Evolutionary conservation across 2,797 vertebrate species (phyloP).

Genomic region (Clangula hyemalis): DNA sequence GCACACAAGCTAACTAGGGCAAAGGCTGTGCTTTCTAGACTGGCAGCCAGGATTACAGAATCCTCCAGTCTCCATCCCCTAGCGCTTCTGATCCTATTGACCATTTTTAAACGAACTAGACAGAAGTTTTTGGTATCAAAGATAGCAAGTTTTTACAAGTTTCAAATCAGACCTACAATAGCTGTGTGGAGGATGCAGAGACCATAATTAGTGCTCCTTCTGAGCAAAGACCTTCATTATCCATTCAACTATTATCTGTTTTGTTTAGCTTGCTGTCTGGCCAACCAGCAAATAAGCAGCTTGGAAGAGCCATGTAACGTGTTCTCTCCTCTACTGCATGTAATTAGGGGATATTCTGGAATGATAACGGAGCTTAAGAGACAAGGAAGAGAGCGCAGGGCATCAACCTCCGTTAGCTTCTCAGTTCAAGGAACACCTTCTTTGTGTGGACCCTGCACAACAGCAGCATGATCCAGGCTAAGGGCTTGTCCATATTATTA

Average conservation of each 20-base stretch:
- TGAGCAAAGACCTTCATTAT: background rate
- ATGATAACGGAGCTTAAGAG: background rate
- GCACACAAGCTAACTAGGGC: background rate
- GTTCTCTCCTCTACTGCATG: background rate
- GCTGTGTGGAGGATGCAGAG: background rate
- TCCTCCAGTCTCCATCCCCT: background rate
- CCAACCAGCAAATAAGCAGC: background rate
- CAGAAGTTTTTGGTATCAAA: background rate
- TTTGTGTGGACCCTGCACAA: background rate
- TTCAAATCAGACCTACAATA: background rate
- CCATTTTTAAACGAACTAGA: background rate
- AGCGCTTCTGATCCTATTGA: background rate
- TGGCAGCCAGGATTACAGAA: background rate
- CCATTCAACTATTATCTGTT: slow-evolving; percentile 23
- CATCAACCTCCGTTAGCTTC: background rate
- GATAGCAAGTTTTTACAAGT: background rate
- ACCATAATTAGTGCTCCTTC: background rate
- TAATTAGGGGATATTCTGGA: slow-evolving; percentile 32
- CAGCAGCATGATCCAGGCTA: background rate
- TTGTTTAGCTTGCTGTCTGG: slow-evolving; percentile 33
- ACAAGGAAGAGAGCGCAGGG: background rate
- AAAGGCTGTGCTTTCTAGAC: background rate
- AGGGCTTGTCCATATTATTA: background rate
- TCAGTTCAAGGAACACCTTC: background rate
- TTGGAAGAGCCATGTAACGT: background rate